phyloP scores from a whole-genome alignment of 2,797 vertebrate species.

The Antrozous pallidus region DNA sequence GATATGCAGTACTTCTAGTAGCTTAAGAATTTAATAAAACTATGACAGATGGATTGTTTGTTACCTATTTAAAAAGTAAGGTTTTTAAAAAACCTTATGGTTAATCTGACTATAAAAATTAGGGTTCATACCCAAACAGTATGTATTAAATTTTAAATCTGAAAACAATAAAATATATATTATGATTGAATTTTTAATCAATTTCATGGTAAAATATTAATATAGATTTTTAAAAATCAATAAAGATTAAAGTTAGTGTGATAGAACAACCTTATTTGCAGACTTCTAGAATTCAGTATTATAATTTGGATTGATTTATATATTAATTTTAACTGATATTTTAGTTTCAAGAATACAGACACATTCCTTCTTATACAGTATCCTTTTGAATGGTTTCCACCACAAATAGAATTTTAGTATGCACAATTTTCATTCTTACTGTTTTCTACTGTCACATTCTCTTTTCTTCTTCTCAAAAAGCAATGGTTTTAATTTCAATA shows the following conservation, averaged over 20 bases:
- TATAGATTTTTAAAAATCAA: not conserved
- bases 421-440: not conserved
- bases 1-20: not conserved
- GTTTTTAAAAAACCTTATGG: not conserved
- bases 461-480: not conserved
- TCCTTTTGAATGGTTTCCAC: not conserved
- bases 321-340: not conserved
- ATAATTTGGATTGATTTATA: not conserved
- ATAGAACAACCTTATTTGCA: not conserved
- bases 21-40: not conserved
- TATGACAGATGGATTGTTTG: not conserved
- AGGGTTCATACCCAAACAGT: not conserved
- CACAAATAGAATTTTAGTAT: not conserved
- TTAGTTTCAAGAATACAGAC: not conserved
- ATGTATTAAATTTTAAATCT: not conserved
- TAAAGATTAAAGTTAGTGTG: not conserved
- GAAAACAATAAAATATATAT: not conserved
- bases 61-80: not conserved
- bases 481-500: not conserved
- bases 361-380: not conserved
- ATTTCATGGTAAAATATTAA: not conserved
- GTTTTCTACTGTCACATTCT: not conserved
- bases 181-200: slow-evolving; percentile 17
- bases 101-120: slow-evolving; percentile 19
- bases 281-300: not conserved